phyloP scores from a whole-genome alignment of 2,113 vertebrate species.

The Regulus satrapa region DNA sequence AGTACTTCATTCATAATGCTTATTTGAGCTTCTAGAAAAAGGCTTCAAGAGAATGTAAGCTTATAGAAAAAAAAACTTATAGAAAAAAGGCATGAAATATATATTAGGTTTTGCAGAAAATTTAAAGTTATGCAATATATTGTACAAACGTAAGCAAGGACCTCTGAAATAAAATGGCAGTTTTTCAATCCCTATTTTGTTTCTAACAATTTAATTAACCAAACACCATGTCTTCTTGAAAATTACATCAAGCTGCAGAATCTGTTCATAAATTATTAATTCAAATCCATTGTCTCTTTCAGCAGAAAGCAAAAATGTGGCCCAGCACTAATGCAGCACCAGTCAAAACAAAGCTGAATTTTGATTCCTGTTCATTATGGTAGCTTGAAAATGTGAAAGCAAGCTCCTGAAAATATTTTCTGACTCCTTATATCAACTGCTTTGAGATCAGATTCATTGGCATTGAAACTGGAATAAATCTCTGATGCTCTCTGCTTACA shows the following conservation, averaged over 20 bases:
- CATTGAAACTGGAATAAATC: neutral
- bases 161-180: constrained; percentile 93
- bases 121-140: constrained; percentile 93
- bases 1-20: constrained; percentile 76
- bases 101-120: constrained; percentile 91
- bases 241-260: neutral
- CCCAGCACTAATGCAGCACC: neutral
- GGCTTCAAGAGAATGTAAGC: constrained; percentile 55
- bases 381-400: neutral
- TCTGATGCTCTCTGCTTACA: neutral
- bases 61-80: constrained; percentile 79
- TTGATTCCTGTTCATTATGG: neutral
- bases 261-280: neutral
- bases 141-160: constrained; percentile 96
- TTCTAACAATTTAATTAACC: constrained; percentile 66
- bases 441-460: neutral
- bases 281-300: neutral
- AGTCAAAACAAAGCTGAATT: neutral
- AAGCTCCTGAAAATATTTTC: neutral
- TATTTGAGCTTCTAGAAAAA: constrained; percentile 74
- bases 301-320: neutral
- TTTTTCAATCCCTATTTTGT: constrained; percentile 86
- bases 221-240: neutral
- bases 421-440: neutral
- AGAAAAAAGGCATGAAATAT: constrained; percentile 86